These are phyloP conservation scores for Carduelis carduelis DNA, from an alignment of 2,797 vertebrate genomes.

Conservation along the genomic window DNA sequence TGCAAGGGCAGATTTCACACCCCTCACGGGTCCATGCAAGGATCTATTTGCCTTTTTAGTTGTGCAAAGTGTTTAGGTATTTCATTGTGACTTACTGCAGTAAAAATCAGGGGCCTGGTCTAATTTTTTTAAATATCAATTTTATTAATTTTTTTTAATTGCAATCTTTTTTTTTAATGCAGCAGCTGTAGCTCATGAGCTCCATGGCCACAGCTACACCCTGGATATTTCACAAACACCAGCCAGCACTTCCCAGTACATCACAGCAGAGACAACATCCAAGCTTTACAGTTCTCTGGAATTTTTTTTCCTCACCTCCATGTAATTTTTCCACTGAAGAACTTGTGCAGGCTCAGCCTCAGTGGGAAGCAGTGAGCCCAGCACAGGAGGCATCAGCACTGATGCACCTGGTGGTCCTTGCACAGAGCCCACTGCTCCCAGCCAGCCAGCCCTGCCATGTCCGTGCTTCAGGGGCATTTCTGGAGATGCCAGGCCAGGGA, in stretches of 20 bases:
- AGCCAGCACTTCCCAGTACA: background rate
- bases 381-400: background rate
- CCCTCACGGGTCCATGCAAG: background rate
- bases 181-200: background rate
- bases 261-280: background rate
- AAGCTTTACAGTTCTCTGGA: background rate
- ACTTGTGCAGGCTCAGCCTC: background rate
- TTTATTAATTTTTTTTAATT: background rate
- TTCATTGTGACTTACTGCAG: background rate
- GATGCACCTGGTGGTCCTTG: accelerated
- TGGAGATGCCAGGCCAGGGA: background rate
- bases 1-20: background rate
- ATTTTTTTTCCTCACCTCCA: background rate
- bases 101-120: too few relatives aligned
- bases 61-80: accelerated
- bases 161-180: too few relatives aligned
- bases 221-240: background rate
- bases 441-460: accelerated
- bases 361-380: background rate
- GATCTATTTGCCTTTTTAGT: background rate
- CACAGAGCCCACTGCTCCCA: background rate
- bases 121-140: background rate
- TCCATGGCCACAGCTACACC: background rate
- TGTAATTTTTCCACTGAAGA: background rate
- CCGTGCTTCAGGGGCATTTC: background rate